These are phyloP conservation scores for Xanthorhoe spadicearia DNA, from an alignment of 2,888 invertebrate genomes.

Conservation along the genomic window DNA sequence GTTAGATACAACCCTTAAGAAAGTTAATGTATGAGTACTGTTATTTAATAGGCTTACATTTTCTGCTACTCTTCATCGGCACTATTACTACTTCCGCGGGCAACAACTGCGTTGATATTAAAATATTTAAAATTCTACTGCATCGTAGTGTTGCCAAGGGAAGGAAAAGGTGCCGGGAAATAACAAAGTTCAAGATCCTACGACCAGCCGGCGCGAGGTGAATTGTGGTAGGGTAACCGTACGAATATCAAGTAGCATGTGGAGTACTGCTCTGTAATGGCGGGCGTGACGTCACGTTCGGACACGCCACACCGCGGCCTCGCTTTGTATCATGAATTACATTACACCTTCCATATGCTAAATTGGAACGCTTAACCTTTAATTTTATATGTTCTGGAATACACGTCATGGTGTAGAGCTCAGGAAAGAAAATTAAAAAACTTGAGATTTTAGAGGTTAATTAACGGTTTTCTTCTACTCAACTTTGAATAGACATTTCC, in stretches of 20 bases:
- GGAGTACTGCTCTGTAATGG: slow-evolving; percentile 58
- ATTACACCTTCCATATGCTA: slow-evolving; percentile 53
- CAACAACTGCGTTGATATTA: slow-evolving; percentile 39
- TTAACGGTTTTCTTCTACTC: too few species aligned
- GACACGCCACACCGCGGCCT: slow-evolving; percentile 52
- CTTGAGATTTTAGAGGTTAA: background rate
- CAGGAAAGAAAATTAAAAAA: background rate
- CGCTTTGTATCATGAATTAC: slow-evolving; percentile 62
- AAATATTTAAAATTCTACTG: slow-evolving; percentile 55
- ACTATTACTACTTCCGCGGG: background rate
- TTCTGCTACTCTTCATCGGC: background rate
- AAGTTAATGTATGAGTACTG: background rate
- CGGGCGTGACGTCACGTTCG: slow-evolving; percentile 70
- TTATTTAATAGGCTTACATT: background rate
- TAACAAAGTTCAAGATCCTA: slow-evolving; percentile 71
- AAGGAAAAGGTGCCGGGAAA: slow-evolving; percentile 63
- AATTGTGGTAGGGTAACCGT: slow-evolving; percentile 69
- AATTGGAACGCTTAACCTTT: slow-evolving; percentile 44
- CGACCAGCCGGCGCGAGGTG: slow-evolving; percentile 69
- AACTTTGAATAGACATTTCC: too few species aligned
- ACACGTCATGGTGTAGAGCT: background rate
- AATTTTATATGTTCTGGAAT: slow-evolving; percentile 40
- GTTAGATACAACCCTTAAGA: too few species aligned
- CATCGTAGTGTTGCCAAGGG: slow-evolving; percentile 54
- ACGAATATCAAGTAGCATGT: slow-evolving; percentile 73